Evolutionary conservation across 2,113 vertebrate genomes (phyloP), one percentile per base, ranked within the genome.

Genomic region (Gallinago paraguaiae): DNA sequence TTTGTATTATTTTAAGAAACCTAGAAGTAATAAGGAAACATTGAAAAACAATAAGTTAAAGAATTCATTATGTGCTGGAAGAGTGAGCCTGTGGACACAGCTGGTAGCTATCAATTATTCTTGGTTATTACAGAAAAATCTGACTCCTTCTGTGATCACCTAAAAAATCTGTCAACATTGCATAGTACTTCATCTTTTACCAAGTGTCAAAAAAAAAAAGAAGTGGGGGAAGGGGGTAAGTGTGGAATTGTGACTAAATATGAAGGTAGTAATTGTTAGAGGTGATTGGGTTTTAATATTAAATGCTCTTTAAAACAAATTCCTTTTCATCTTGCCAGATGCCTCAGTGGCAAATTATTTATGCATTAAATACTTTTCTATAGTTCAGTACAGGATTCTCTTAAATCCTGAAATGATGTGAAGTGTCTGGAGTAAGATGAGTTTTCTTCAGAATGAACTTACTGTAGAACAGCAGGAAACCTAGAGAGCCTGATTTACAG

Each of bases 31-130:
- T 95, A 95, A 96, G 89, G 94, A 96, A 97, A 97, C 86, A 72
- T 30, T 96, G 95, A 96, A 97, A 97, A 98, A 97, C 97, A 96
- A 87, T 97, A 96, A 97, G 90, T 96, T 96, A 96, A 97, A 97
- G 92, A 97, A 95, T 93, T 95, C 88, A 63, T 91, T 96, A 93
- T 97, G 96, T 95, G 84, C 93, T 92, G 50, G 63, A 67, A 82
- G 92, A 96, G 92, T 33, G 92, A 63, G 88, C 43, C 86, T 97
- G 97, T 97, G 95, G 98, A 97, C 97, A 97, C 97, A 98, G 97
- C 98, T 98, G 98, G 97, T 96, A 98, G 97, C 97, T 84, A 97
- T 98, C 97, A 98, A 94, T 97, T 97, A 95, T 96, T 97, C 90
- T 94, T 92, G 88, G 96, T 97, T 94, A 96, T 97, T 97, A 95